phyloP scores from a whole-genome alignment of 2,113 vertebrate genomes.

The Saguinus imperator region DNA sequence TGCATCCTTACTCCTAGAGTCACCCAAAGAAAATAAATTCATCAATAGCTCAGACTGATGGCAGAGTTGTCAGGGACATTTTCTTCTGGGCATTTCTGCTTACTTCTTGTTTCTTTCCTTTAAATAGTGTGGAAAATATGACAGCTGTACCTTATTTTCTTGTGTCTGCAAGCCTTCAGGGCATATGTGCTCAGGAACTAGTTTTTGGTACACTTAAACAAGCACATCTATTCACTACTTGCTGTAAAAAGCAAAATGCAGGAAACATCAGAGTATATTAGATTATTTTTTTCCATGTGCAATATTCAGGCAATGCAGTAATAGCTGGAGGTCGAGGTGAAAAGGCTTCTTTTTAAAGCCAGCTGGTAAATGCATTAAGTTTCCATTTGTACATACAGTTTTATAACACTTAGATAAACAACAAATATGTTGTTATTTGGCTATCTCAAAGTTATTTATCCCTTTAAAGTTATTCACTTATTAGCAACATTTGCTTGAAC shows the following conservation, averaged over 20 bases:
- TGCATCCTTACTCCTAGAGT: background rate
- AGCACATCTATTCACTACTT: background rate
- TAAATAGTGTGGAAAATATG: background rate
- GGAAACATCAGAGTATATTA: background rate
- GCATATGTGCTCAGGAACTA: background rate
- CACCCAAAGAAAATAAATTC: background rate
- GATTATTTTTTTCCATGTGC: background rate
- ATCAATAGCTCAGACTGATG: background rate
- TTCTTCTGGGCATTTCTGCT: background rate
- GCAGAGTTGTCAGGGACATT: background rate
- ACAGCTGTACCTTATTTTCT: slow-evolving; percentile 25
- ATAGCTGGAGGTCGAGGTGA: background rate
- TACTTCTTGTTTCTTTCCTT: slow-evolving; percentile 22
- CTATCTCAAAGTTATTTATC: background rate
- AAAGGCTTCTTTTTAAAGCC: background rate
- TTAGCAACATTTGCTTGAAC: background rate
- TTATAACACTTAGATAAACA: background rate
- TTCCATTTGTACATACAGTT: background rate
- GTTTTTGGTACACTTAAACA: slow-evolving; percentile 16
- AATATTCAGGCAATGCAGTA: background rate
- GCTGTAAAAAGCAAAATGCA: background rate
- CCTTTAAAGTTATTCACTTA: slow-evolving; percentile 6
- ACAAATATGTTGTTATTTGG: background rate
- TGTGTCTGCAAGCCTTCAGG: background rate
- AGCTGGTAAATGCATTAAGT: background rate